Conservation (phyloP, 1,140 invertebrate genomes). For the Eciton burchellii region DNA sequence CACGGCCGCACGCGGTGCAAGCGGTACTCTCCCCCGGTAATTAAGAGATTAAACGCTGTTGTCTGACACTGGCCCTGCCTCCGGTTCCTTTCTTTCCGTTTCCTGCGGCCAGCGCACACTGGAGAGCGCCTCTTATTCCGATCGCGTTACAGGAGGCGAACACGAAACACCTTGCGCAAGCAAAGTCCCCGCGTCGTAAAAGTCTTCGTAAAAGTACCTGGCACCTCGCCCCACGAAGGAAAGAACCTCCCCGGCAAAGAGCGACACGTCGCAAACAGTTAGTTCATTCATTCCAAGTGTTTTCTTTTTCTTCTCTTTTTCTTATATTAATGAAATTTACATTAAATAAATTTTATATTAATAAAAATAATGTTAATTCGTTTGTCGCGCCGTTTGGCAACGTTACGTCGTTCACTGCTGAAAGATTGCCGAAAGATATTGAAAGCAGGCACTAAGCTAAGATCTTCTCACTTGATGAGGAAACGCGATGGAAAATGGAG, state of each 20-base stretch:
- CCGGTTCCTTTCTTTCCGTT: not conserved
- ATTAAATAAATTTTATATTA: too few species aligned
- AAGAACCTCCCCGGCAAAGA: not conserved
- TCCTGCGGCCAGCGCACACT: constrained; percentile 34
- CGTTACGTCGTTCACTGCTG: too few species aligned
- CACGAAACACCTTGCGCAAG: constrained; percentile 50
- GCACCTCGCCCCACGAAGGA: too few species aligned
- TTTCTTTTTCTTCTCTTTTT: too few species aligned
- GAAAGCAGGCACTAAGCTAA: too few species aligned
- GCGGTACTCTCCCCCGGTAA: constrained; percentile 77
- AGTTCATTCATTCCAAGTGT: too few species aligned
- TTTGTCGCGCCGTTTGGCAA: too few species aligned
- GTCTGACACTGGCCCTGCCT: constrained; percentile 70
- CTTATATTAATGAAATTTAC: too few species aligned
- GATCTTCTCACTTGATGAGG: too few species aligned
- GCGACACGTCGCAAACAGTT: constrained; percentile 1
- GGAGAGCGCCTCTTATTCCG: constrained; percentile 56
- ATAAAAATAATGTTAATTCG: too few species aligned
- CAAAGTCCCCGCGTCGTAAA: not conserved
- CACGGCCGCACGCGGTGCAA: constrained; percentile 61
- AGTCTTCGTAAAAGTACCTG: constrained; percentile 19
- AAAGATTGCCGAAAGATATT: too few species aligned
- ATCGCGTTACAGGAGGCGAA: constrained; percentile 56
- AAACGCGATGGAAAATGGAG: too few species aligned
- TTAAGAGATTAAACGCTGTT: constrained; percentile 83